Evolutionary conservation across 2,797 vertebrate genomes (phyloP), one percentile per base, ranked within the genome.

Genomic region (Molossus molossus): DNA sequence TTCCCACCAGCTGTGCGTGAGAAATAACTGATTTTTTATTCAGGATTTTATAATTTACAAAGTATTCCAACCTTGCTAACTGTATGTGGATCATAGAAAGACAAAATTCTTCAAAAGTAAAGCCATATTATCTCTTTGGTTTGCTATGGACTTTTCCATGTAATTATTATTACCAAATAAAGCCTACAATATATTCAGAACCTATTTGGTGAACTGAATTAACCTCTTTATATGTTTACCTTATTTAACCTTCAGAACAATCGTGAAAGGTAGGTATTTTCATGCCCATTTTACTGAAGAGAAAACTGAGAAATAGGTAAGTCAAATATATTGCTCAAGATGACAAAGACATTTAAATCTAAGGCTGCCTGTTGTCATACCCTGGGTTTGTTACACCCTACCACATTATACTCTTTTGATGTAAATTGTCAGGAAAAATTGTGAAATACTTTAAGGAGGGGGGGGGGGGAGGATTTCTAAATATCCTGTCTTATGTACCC

Each of bases 341-440:
- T 58, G 20, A 90, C 21, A 50, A 83, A 83, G 58, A 20, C 79
- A 72, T 92, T 91, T 50, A 95, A 93, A 75, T 14, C 14, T n/a
- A 65, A 15, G 29, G 33, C 5, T 20, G 48, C 33, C 11, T 15
- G 1, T 45, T n/a, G 20, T 21, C 20, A 7, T 45, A 5, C 45
- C 10, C 21, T 76, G 37, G 18, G 9, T 77, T 84, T 29, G 3
- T 91, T 50, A 40, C 0, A 1, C 9, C 58, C 55, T 48, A 27
- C 12, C 14, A 27, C 13, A 0, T 48, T 57, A 53, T 0, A 13
- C 6, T 37, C 33, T 15, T 17, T 89, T 27, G 48, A 0, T 12
- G 57, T 48, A 27, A 80, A 70, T 55, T 79, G 50, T 90, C 20
- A 48, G 50, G 13, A 29, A 45, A 94, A 92, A 64, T 27, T n/a